Evolutionary conservation across 1,140 invertebrate species (phyloP).

Genomic region (Meteorus sp.): DNA sequence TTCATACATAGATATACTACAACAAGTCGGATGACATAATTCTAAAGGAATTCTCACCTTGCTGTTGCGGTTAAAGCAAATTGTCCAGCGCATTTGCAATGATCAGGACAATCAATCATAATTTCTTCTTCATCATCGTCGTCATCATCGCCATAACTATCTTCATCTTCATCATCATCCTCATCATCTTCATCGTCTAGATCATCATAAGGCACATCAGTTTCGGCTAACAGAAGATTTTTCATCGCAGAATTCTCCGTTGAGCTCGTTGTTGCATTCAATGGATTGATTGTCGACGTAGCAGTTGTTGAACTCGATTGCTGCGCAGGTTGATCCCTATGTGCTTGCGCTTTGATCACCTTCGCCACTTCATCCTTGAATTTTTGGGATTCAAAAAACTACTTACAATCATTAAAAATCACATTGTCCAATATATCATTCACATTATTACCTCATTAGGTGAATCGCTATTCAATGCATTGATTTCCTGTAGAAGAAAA

Average conservation of each 20-base stretch:
- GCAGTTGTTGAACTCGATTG: background rate
- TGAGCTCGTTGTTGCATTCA: slow-evolving; percentile 10
- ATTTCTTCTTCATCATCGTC: slow-evolving; percentile 46
- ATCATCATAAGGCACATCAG: slow-evolving; percentile 34
- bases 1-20: slow-evolving; percentile 36
- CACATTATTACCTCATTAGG: slow-evolving; percentile 35
- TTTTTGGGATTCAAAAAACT: slow-evolving; percentile 21
- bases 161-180: slow-evolving; percentile 39
- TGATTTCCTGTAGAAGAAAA: slow-evolving; percentile 43
- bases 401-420: background rate
- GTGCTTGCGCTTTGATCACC: slow-evolving; percentile 43
- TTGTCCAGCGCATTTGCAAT: slow-evolving; percentile 49
- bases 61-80: slow-evolving; percentile 56
- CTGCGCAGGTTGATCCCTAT: slow-evolving; percentile 25
- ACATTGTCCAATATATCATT: background rate
- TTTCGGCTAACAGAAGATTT: slow-evolving; percentile 42
- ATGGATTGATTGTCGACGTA: background rate
- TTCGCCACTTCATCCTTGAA: slow-evolving; percentile 46
- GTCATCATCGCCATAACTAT: slow-evolving; percentile 41
- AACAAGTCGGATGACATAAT: slow-evolving; percentile 33
- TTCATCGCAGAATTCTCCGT: slow-evolving; percentile 31
- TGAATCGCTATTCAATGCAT: slow-evolving; percentile 38
- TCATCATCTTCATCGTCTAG: slow-evolving; percentile 42
- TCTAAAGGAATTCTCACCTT: slow-evolving; percentile 43
- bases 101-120: slow-evolving; percentile 43